These are phyloP conservation scores for Helicoverpa armigera DNA, from an alignment of 1,140 invertebrate species.

Conservation along the genomic window DNA sequence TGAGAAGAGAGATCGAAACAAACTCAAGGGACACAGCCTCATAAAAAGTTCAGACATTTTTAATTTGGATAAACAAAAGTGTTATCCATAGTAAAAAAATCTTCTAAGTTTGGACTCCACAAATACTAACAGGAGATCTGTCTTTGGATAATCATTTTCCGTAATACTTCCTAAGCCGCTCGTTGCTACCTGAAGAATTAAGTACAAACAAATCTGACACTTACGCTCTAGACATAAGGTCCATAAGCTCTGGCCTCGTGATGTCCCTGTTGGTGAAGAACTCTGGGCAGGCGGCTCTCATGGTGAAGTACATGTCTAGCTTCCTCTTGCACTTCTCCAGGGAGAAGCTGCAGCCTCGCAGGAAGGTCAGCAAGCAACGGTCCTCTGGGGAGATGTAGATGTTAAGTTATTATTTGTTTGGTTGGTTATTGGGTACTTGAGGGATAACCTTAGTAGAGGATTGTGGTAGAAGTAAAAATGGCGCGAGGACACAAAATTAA, in stretches of 20 bases:
- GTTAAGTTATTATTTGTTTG: background rate
- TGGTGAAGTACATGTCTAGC: slow-evolving; percentile 95
- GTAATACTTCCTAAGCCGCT: background rate
- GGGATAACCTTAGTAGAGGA: too few species aligned
- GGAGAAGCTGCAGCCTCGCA: slow-evolving; percentile 95
- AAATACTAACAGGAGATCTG: too few species aligned
- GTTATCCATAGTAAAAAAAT: background rate
- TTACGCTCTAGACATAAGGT: slow-evolving; percentile 89
- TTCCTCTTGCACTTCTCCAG: slow-evolving; percentile 95
- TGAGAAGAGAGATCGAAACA: too few species aligned
- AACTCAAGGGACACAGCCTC: too few species aligned
- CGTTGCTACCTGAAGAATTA: background rate
- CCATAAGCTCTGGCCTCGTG: slow-evolving; percentile 88
- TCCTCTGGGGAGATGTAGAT: slow-evolving; percentile 88
- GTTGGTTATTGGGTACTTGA: background rate
- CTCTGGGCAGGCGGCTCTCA: slow-evolving; percentile 93
- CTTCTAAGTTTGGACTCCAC: too few species aligned
- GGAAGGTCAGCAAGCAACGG: slow-evolving; percentile 91
- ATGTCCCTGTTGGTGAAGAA: slow-evolving; percentile 93
- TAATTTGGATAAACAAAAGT: too few species aligned
- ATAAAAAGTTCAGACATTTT: too few species aligned
- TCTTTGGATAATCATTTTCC: too few species aligned
- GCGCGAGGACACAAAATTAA: too few species aligned
- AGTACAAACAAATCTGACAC: slow-evolving; percentile 62
- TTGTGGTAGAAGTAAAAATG: too few species aligned